Base-by-base conservation (phyloP, 23 tunicate genomes). In the Phallusia fumigata region DNA sequence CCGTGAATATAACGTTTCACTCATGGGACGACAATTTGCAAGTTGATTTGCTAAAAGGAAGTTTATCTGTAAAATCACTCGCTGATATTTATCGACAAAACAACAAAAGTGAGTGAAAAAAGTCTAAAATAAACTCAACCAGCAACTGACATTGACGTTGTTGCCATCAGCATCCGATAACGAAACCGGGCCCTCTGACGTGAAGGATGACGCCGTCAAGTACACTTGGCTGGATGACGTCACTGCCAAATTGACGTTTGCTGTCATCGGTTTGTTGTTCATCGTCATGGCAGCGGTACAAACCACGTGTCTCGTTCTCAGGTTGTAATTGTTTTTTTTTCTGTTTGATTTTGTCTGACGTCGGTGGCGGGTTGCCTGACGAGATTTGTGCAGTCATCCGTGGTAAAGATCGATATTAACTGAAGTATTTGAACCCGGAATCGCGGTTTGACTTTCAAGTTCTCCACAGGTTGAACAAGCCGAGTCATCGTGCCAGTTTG, bases 151-250 rank as follows among this genome's bases (percentile, higher is more conserved):
- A n/a, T n/a, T n/a, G n/a, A n/a, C n/a, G n/a, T n/a, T n/a, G n/a
- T n/a, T n/a, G 47, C 10, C 47, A 40, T 13, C 28, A 58, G 3
- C 69, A 58, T 11, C 3, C 69, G 28, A 21, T 24, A 13, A 24
- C 28, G 69, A 58, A 11, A 58, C 13, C 69, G 16, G 3, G 5
- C 13, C 69, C 13, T 6, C 69, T 1, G 69, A 24, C 28, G 16
- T 11, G 3, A 16, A 2, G 3, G 77, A 30, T 74, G 77, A 74
- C 40, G 77, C 19, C 77, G 19, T 8, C 36, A 1, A 13, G 22
- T 33, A 44, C 22, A 73, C 84, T 8, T 94, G 98, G 98, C 64
- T 94, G 53, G 94, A 94, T 79, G 90, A 89, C 79, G 87, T 80
- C 49, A 76, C 75, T 15, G 81, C 83, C 50, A 81, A 94, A 64